These are phyloP conservation scores for Pycnonotus jocosus DNA, from an alignment of 2,113 vertebrate genomes.

Conservation along the genomic window DNA sequence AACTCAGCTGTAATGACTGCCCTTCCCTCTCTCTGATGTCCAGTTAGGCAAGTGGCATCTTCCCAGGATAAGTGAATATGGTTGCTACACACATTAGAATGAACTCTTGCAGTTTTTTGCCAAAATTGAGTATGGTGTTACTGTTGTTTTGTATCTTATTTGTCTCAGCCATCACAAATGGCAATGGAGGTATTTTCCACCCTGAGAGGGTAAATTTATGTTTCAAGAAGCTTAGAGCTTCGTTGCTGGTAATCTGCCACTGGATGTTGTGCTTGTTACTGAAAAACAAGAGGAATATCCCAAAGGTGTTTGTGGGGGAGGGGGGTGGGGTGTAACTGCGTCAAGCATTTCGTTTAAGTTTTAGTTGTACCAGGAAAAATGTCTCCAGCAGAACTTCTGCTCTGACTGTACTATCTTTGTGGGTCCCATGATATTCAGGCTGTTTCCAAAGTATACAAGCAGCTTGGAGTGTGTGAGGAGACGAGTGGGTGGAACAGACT, in stretches of 20 bases:
- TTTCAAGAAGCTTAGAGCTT: background rate
- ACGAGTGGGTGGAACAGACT: background rate
- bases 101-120: background rate
- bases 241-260: background rate
- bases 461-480: background rate
- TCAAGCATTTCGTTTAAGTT: background rate
- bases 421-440: background rate
- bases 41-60: background rate
- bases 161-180: background rate
- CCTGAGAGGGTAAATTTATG: background rate
- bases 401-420: background rate
- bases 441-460: background rate
- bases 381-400: background rate
- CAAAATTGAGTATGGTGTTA: background rate
- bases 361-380: background rate
- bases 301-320: background rate
- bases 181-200: background rate
- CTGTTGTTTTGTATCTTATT: background rate
- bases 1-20: background rate
- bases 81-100: background rate
- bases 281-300: background rate
- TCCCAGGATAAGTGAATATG: background rate
- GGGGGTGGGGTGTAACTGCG: no score
- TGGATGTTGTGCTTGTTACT: background rate
- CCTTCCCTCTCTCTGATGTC: background rate